phyloP scores from a whole-genome alignment of 2,113 vertebrate species.

The Syngnathus typhle region DNA sequence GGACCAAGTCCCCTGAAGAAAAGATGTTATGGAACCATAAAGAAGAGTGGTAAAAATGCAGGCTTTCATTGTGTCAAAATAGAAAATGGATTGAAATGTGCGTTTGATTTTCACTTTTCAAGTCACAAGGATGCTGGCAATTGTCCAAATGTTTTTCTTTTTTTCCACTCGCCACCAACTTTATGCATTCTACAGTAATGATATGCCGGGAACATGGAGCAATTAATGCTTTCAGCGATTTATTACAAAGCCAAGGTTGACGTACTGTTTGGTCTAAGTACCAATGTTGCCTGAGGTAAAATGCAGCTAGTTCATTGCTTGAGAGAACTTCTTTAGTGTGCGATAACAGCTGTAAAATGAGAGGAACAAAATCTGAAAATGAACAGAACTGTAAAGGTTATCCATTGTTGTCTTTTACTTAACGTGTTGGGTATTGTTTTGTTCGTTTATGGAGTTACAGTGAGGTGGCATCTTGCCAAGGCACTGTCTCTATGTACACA shows the following conservation, averaged over 20 bases:
- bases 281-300: not conserved
- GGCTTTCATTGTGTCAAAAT: not conserved
- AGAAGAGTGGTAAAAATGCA: constrained; percentile 16
- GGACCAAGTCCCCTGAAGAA: constrained; percentile 30
- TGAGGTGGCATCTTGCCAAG: constrained; percentile 33
- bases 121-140: not conserved
- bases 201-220: not conserved
- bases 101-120: not conserved
- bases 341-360: too few species aligned
- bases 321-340: too few species aligned
- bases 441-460: constrained; percentile 10
- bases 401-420: too few species aligned
- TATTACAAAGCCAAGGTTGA: not conserved
- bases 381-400: too few species aligned
- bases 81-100: not conserved
- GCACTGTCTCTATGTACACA: constrained; percentile 4
- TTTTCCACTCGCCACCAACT: not conserved
- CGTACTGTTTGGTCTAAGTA: not conserved
- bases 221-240: not conserved
- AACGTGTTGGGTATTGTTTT: not conserved
- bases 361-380: too few species aligned
- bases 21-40: constrained; percentile 33
- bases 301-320: too few species aligned
- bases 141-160: not conserved
- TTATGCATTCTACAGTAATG: not conserved